Conservation (phyloP, 2,797 vertebrate genomes). For the Silurus lanzhouensis region DNA sequence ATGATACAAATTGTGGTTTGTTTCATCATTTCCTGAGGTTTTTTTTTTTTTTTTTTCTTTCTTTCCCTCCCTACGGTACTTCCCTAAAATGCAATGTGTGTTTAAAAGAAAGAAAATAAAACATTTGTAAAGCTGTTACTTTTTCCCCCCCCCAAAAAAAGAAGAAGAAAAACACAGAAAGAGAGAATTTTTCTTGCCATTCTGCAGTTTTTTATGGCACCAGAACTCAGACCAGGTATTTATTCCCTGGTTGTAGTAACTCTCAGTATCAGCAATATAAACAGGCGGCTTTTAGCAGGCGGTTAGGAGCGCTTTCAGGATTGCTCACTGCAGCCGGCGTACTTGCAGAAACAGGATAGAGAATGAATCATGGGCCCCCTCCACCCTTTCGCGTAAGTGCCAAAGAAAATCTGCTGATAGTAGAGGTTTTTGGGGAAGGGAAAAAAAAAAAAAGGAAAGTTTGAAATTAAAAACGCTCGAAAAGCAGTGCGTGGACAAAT, state of each 20-base stretch:
- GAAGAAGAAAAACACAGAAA: too few relatives aligned
- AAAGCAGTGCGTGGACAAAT: slow-evolving; percentile 62
- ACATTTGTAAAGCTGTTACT: slow-evolving; percentile 36
- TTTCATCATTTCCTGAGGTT: slow-evolving; percentile 54
- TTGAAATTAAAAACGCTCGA: slow-evolving; percentile 17
- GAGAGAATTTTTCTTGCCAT: not conserved
- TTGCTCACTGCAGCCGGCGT: slow-evolving; percentile 53
- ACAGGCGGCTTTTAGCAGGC: slow-evolving; percentile 47
- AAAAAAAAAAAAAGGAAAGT: slow-evolving; percentile 16
- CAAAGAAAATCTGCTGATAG: slow-evolving; percentile 62
- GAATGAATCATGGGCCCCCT: slow-evolving; percentile 69
- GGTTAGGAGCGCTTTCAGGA: slow-evolving; percentile 50
- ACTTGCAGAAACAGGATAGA: slow-evolving; percentile 74
- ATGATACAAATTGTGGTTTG: slow-evolving; percentile 53
- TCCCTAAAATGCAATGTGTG: slow-evolving; percentile 43
- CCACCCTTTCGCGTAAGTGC: slow-evolving; percentile 54
- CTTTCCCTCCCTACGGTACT: slow-evolving; percentile 12
- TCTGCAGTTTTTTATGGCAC: slow-evolving; percentile 35
- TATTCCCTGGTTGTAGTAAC: slow-evolving; percentile 49
- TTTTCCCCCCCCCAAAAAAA: slow-evolving; percentile 2
- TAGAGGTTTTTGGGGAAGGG: slow-evolving; percentile 29
- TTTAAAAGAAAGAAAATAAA: slow-evolving; percentile 7
- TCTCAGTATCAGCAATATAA: slow-evolving; percentile 54
- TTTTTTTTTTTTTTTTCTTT: slow-evolving; percentile 40
- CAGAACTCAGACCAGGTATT: slow-evolving; percentile 47